Base-by-base conservation (phyloP, 37 sponge, comb jelly and placozoan species). In the Ianthella basta region DNA sequence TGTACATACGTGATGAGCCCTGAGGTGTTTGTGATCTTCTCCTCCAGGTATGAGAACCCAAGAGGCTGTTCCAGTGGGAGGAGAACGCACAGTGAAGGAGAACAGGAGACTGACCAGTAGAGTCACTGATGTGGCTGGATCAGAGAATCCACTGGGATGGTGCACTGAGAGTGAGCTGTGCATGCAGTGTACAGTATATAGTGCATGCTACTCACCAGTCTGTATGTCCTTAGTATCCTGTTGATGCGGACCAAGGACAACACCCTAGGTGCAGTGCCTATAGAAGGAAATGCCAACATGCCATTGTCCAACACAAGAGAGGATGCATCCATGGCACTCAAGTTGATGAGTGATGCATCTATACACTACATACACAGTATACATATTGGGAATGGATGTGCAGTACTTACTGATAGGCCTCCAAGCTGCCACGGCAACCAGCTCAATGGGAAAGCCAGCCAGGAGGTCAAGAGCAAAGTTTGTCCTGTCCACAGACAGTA, bases 381-480 rank as follows among this genome's bases (percentile, higher is more conserved):
- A 44, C 50, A 8, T 10, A 10, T 3, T 44, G 8, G 6, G 50
- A 10, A 44, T 44, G 50, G 3, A 44, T 8, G 50, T 44, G 8
- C 50, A 32, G 32, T 30, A 29, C 64, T 61, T 60, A 66, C 65
- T 35, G 15, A 61, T 3, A 75, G n/a, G 24, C 55, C 75, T 4
- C 84, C 87, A 83, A 14, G 81, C 72, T 20, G 56, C 36, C 39
- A 87, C 15, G 0, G 80, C 87, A 0, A 90, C 59, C 15, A 94
- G 10, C 25, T 94, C 94, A 30, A 85, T 86, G 81, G 94, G 94
- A 37, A 90, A 88, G 4, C 55, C 79, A 34, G 82, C 79, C 56
- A 94, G 16, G 14, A 87, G 59, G 75, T 94, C 94, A 16, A 90
- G 33, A 19, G 85, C 65, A 54, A 94, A 86, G 60, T 85, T 90